Evolutionary conservation across 92 coral and sea anemone genomes (phyloP), one percentile per base, ranked within the genome.

Genomic region (Parazoanthus darwini): DNA sequence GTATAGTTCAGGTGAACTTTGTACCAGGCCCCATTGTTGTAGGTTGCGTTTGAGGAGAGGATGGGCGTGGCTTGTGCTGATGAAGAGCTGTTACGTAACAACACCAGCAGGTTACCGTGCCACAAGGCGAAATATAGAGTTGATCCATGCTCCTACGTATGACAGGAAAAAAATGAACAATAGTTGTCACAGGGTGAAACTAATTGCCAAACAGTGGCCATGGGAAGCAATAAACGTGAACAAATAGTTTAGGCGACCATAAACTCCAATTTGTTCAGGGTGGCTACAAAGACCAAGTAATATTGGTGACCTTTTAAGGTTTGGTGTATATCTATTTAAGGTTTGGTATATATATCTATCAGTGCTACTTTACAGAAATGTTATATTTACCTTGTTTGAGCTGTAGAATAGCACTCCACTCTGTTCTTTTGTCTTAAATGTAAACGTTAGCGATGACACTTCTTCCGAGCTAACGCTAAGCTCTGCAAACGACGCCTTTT

Each of bases 381-480:
- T 50, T 48, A 42, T 75, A 23, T 87, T 86, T 90, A 96, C 98
- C 81, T 91, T 83, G 54, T 77, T 66, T 36, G 90, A 54, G 88
- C 94, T 96, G 92, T 92, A 94, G 48, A 96, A 79, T 7, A 96
- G 92, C 22, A 94, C 83, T 8, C 96, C 98, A 82, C 91, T 93
- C 75, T 88, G 77, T 70, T 89, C 86, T 22, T 77, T 81, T 39
- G 98, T 93, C 88, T 96, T 96, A 66, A 96, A 96, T 5, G 95
- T 94, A 50, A 94, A 93, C 58, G 88, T 80, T 23, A 96, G 44
- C 20, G 93, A 91, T 0, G 92, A 67, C 37, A 92, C 23, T 5
- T 25, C 23, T 23, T 63, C 87, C 26, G 89, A 66, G 80, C 50
- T 82, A 22, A 50, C 42, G 29, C 79, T 88, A 38, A 94, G 20